Conservation (phyloP, 1,140 invertebrate genomes). For the Brachionus koreanus region DNA sequence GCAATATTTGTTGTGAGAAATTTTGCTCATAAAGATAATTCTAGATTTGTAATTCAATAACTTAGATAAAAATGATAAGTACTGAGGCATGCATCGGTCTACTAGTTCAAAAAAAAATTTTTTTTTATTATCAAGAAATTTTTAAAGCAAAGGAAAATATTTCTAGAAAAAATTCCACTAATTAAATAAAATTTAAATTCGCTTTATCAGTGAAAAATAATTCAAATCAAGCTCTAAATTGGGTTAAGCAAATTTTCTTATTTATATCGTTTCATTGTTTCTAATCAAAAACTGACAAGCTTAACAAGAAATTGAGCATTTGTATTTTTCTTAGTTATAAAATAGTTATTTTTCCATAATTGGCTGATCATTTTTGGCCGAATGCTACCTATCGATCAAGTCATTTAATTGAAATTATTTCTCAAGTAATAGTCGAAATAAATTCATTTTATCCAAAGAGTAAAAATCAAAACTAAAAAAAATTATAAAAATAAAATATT, state of each 20-base stretch:
- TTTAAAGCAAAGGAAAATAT: background rate
- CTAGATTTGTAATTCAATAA: background rate
- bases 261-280: background rate
- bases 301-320: background rate
- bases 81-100: background rate
- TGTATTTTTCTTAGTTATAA: background rate
- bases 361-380: background rate
- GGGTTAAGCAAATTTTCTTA: slow-evolving; percentile 30
- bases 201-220: slow-evolving; percentile 8
- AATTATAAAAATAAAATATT: background rate
- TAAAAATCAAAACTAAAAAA: background rate
- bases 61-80: background rate
- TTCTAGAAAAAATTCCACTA: slow-evolving; percentile 36
- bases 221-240: slow-evolving; percentile 15
- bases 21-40: background rate
- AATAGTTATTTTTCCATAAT: background rate
- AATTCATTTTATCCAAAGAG: background rate
- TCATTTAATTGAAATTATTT: background rate
- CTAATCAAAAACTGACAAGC: slow-evolving; percentile 18
- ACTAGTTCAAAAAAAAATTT: background rate
- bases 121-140: background rate
- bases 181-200: slow-evolving; percentile 32
- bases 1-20: too few relatives aligned
- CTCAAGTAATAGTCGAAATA: background rate
- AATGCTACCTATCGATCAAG: background rate